Conservation (phyloP, 2,113 vertebrate species). For the Carettochelys insculpta region DNA sequence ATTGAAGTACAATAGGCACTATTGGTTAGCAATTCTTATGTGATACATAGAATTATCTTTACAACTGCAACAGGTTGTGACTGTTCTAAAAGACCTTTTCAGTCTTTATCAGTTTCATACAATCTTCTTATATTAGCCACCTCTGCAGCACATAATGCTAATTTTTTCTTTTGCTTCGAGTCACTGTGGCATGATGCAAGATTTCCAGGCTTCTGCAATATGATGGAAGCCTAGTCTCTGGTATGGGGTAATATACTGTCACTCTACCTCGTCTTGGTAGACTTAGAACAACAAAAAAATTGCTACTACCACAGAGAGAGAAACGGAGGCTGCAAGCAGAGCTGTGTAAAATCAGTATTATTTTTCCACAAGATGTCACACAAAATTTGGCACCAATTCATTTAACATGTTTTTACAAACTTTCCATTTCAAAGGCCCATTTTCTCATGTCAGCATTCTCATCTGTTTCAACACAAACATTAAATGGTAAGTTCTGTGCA, state of each 20-base stretch:
- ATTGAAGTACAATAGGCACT: neutral
- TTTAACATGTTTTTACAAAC: neutral
- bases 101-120: neutral
- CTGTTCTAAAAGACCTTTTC: neutral
- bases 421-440: neutral
- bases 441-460: neutral
- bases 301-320: constrained; percentile 13
- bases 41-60: neutral
- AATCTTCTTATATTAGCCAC: neutral
- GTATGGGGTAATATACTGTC: constrained; percentile 6
- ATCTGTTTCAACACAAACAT: neutral
- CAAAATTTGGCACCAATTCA: neutral
- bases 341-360: constrained; percentile 16
- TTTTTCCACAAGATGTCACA: neutral
- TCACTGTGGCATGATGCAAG: neutral
- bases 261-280: neutral
- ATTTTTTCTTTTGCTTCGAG: neutral
- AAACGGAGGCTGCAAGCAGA: constrained; percentile 22
- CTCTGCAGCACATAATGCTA: neutral
- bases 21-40: neutral
- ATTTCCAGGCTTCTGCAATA: neutral
- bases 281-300: constrained; percentile 38
- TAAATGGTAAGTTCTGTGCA: neutral
- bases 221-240: neutral
- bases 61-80: neutral